Conservation (phyloP, 2,113 vertebrate genomes). For the Phrynocephalus versicolor region DNA sequence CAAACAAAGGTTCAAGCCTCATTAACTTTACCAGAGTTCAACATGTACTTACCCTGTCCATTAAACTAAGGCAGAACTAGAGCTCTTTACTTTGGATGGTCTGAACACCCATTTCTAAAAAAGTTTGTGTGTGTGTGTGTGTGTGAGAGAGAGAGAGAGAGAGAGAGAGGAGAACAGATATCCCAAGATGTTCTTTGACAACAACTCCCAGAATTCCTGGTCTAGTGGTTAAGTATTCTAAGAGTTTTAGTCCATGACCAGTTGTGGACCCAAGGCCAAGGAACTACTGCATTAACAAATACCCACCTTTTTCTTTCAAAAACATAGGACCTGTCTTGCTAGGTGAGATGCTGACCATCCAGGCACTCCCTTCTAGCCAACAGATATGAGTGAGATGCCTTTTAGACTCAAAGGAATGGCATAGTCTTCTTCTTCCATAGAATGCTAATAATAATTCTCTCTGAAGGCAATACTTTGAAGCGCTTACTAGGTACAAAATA, state of each 20-base stretch:
- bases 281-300: not conserved
- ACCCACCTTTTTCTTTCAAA: not conserved
- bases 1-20: not conserved
- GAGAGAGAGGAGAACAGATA: too few species aligned
- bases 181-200: too few species aligned
- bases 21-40: slow-evolving; percentile 1
- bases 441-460: too few species aligned
- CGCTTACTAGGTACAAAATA: too few species aligned
- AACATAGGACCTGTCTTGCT: not conserved
- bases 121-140: too few species aligned
- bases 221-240: too few species aligned
- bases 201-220: too few species aligned
- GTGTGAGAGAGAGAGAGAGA: too few species aligned
- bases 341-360: not conserved
- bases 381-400: not conserved
- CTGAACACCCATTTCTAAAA: not conserved
- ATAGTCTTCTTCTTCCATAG: not conserved
- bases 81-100: not conserved
- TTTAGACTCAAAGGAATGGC: not conserved
- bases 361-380: not conserved
- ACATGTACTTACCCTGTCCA: not conserved
- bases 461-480: too few species aligned
- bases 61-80: not conserved
- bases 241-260: too few species aligned
- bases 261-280: too few species aligned